Evolutionary conservation across 2,888 invertebrate genomes (phyloP).

Genomic region (Hololepta plana): DNA sequence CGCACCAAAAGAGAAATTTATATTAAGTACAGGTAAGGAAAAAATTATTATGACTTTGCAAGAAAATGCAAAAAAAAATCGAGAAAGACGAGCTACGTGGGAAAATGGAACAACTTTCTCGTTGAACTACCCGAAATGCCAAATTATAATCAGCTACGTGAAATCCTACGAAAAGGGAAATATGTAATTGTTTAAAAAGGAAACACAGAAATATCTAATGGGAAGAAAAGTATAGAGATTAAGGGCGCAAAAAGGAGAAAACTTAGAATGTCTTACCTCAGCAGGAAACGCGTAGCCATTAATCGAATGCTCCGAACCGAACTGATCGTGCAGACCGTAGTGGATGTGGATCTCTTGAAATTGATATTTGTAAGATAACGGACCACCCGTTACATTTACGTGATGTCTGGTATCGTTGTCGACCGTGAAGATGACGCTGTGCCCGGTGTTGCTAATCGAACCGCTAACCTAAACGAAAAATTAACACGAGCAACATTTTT

Average conservation of each 20-base stretch:
- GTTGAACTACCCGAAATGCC: too few species aligned
- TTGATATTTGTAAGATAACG: conserved; percentile 87
- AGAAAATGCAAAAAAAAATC: too few species aligned
- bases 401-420: conserved; percentile 69
- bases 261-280: conserved; percentile 88
- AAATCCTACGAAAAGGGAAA: too few species aligned
- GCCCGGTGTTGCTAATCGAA: conserved; percentile 80
- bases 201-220: too few species aligned
- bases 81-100: too few species aligned
- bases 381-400: conserved; percentile 91
- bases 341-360: conserved; percentile 91
- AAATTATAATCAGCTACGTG: too few species aligned
- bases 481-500: too few species aligned
- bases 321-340: conserved; percentile 78
- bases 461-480: conserved; percentile 59
- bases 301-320: conserved; percentile 93
- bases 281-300: conserved; percentile 93
- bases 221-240: conserved; percentile 1
- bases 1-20: too few species aligned
- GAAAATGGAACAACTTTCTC: too few species aligned
- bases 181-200: too few species aligned
- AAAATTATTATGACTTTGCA: too few species aligned
- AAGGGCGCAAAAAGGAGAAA: conserved; percentile 4
- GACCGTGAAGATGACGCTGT: conserved; percentile 82
- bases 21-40: too few species aligned